A percentile compares a stretch with the other conserved stretches of the same genome.
These are phyloP conservation scores for Ochotona curzoniae DNA, from an alignment of 2,113 vertebrate species.

Conservation along the genomic window DNA sequence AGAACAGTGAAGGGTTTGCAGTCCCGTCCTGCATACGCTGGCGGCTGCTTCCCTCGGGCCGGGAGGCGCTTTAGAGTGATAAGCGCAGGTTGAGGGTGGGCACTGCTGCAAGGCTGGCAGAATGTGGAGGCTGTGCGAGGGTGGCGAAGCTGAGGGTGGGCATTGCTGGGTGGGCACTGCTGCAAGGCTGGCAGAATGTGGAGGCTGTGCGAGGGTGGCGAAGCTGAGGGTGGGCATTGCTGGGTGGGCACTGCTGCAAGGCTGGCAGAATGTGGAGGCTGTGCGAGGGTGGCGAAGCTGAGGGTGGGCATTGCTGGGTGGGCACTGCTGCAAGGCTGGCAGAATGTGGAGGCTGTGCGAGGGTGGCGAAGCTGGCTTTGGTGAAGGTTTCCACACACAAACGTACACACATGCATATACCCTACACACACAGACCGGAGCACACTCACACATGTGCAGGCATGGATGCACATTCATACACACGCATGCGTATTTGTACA, in stretches of 20 bases:
- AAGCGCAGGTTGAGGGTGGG: rapidly evolving
- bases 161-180: no score
- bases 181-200: rapidly evolving
- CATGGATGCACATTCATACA: not conserved
- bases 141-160: not conserved
- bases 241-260: no score
- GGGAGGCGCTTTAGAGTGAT: no score
- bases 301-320: rapidly evolving
- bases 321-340: rapidly evolving
- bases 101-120: rapidly evolving
- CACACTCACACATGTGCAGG: no score
- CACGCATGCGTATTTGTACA: no score
- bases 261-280: not conserved
- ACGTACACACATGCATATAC: not conserved
- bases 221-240: no score
- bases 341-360: not conserved
- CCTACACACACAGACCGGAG: not conserved
- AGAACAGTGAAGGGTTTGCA: not conserved
- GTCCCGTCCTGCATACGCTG: not conserved
- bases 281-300: not conserved
- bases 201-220: not conserved
- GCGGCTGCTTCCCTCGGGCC: rapidly evolving
- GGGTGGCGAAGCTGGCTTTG: not conserved
- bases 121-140: not conserved
- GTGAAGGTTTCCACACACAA: not conserved